Evolutionary conservation across 1,140 invertebrate genomes (phyloP).

Genomic region (Platorchestia sp.): DNA sequence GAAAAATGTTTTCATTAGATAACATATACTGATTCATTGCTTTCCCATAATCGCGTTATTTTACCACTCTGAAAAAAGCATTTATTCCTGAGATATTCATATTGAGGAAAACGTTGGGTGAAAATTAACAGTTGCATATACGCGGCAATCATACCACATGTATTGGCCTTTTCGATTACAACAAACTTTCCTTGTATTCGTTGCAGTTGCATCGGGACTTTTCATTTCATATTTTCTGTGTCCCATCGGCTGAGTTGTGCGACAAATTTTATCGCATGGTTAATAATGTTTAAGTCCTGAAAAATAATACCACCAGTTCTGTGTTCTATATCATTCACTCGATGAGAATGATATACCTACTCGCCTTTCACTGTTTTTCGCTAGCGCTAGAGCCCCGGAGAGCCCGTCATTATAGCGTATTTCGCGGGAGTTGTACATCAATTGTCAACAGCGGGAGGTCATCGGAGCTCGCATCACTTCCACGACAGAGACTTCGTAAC

Average conservation of each 20-base stretch:
- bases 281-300: neutral
- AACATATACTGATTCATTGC: neutral
- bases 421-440: constrained; percentile 45
- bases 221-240: neutral
- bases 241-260: neutral
- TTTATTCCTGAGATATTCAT: neutral
- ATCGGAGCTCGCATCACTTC: constrained; percentile 21
- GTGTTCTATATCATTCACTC: neutral
- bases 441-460: constrained; percentile 47
- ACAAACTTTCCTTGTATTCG: neutral
- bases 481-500: neutral
- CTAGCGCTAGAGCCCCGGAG: neutral
- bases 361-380: neutral
- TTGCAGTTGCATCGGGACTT: neutral
- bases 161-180: neutral
- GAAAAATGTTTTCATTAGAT: neutral
- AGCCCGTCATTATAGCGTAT: constrained; percentile 36
- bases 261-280: neutral
- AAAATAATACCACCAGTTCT: neutral
- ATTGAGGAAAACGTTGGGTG: too few species aligned
- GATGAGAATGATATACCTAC: constrained; percentile 32
- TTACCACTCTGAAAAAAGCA: neutral
- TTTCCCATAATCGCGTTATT: neutral
- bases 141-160: neutral
- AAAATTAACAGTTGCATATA: neutral